These are phyloP conservation scores for Perizoma affinitatum DNA, from an alignment of 2,888 invertebrate genomes.

Conservation along the genomic window DNA sequence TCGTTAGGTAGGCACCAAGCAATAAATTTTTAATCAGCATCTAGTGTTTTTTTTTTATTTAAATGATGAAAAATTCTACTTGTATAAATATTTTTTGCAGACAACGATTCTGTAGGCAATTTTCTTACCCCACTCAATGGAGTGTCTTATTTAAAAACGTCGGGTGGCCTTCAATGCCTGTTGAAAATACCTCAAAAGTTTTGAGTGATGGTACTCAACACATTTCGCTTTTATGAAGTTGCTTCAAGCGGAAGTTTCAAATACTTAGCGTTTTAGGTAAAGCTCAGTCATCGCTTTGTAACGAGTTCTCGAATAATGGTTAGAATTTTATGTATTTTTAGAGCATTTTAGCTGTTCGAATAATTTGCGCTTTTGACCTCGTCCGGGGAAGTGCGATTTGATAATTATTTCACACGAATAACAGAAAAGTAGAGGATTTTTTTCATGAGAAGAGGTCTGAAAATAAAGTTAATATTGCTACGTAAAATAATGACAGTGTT, in stretches of 20 bases:
- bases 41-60: no score
- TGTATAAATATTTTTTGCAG: no score
- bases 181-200: conserved; percentile 54
- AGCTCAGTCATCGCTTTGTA: conserved; percentile 49
- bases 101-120: conserved; percentile 13
- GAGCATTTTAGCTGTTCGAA: not conserved
- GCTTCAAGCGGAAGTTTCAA: conserved; percentile 38
- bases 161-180: conserved; percentile 40
- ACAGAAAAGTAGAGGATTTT: no score
- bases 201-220: conserved; percentile 60
- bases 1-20: no score
- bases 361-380: no score
- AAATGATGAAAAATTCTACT: no score
- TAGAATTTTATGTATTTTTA: conserved; percentile 18
- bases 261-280: conserved; percentile 45
- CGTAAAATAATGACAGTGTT: no score
- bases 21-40: no score
- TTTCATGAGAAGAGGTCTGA: no score
- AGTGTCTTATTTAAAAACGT: conserved; percentile 23
- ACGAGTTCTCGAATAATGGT: conserved; percentile 43
- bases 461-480: no score
- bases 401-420: no score
- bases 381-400: no score
- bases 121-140: not conserved
- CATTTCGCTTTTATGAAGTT: conserved; percentile 60